phyloP scores from a whole-genome alignment of 1,140 invertebrate genomes.

The Ostrea denselamellosa region DNA sequence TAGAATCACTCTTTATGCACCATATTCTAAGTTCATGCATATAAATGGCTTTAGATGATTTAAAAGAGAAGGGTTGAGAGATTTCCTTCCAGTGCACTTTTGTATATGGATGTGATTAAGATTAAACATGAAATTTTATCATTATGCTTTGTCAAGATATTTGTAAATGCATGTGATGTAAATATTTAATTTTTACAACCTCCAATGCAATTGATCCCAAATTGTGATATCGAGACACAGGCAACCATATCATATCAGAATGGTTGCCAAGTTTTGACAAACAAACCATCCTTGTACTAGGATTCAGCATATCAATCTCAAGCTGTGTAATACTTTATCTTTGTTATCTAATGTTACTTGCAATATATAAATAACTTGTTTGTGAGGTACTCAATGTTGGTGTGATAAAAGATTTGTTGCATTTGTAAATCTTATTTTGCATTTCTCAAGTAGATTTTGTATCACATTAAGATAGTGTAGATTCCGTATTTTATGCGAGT shows the following conservation, averaged over 20 bases:
- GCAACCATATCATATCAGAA: too few relatives aligned
- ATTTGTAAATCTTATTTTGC: not conserved
- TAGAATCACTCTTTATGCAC: not conserved
- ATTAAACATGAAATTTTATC: not conserved
- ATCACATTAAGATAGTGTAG: not conserved
- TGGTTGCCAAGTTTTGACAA: too few relatives aligned
- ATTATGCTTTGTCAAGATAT: not conserved
- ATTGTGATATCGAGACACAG: too few relatives aligned
- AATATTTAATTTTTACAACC: too few relatives aligned
- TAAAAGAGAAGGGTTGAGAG: not conserved
- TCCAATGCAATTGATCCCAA: too few relatives aligned
- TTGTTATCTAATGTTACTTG: not conserved
- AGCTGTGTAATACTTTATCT: not conserved
- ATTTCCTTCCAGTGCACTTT: not conserved
- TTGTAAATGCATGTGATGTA: not conserved
- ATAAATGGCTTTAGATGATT: too few relatives aligned
- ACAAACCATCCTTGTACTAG: too few relatives aligned
- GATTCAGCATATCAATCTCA: too few relatives aligned
- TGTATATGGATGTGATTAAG: not conserved
- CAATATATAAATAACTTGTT: not conserved
- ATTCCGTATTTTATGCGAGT: not conserved
- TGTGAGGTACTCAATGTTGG: not conserved
- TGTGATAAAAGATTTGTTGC: not conserved
- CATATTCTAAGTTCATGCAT: not conserved
- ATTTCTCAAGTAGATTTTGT: not conserved